Evolutionary conservation across 2,113 vertebrate species (phyloP).

Genomic region (Cottus gobio): DNA sequence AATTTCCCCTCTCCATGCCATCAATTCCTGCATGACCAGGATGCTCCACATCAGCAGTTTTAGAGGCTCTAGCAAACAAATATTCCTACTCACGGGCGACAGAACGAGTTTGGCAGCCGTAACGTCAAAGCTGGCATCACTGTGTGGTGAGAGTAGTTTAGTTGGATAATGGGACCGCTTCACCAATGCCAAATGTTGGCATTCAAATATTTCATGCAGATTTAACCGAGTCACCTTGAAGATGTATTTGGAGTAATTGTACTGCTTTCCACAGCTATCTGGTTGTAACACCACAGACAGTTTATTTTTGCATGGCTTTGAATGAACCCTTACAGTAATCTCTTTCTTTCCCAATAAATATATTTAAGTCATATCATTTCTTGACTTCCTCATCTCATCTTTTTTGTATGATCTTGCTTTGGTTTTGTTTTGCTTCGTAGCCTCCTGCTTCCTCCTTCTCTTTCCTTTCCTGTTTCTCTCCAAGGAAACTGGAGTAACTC

Average conservation of each 20-base stretch:
- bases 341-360: not conserved
- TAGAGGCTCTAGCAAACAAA: not conserved
- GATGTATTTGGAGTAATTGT: not conserved
- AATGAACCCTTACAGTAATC: not conserved
- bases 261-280: not conserved
- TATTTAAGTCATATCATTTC: not conserved
- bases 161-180: not conserved
- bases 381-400: not conserved
- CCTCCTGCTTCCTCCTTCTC: not conserved
- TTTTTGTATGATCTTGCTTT: not conserved
- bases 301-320: too few species aligned
- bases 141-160: not conserved
- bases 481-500: slow-evolving; percentile 18
- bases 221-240: not conserved
- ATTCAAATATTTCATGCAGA: slow-evolving; percentile 1
- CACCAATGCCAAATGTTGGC: not conserved
- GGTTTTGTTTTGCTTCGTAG: not conserved
- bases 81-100: not conserved
- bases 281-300: not conserved
- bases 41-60: not conserved
- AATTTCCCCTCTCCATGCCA: not conserved
- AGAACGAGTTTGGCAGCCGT: not conserved
- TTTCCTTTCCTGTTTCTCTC: not conserved
- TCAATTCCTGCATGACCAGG: not conserved
- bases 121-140: not conserved